A percentile compares a stretch with the other conserved stretches of the same genome.
phyloP scores from a whole-genome alignment of 2,113 vertebrate species.

The Morone saxatilis region DNA sequence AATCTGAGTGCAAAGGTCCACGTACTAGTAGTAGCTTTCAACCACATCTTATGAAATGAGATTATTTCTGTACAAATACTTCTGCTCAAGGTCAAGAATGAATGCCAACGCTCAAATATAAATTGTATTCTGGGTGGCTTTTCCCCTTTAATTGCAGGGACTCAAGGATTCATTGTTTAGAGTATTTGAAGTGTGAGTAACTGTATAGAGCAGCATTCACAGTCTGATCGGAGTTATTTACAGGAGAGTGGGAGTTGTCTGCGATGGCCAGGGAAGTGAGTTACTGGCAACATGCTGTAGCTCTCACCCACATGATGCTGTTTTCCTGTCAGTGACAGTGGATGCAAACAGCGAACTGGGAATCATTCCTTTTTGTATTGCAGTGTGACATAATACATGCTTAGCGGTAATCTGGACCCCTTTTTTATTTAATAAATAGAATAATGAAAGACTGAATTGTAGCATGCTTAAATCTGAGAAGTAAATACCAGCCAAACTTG shows the following conservation, averaged over 20 bases:
- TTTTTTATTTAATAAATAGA: neutral
- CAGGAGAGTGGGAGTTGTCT: slow-evolving; percentile 65
- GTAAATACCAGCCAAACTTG: slow-evolving; percentile 33
- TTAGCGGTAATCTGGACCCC: no score
- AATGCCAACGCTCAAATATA: neutral
- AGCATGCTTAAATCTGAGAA: slow-evolving; percentile 15
- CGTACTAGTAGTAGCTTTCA: neutral
- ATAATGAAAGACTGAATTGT: slow-evolving; percentile 37
- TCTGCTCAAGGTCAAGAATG: neutral
- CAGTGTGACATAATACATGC: no score
- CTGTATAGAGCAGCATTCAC: slow-evolving; percentile 5
- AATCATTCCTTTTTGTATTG: neutral
- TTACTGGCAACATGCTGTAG: slow-evolving; percentile 32
- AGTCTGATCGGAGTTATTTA: slow-evolving; percentile 63
- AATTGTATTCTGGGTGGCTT: neutral
- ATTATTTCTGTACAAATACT: neutral
- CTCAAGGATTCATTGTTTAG: neutral
- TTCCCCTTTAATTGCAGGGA: neutral
- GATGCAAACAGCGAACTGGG: slow-evolving; percentile 2
- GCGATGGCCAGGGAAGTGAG: slow-evolving; percentile 9
- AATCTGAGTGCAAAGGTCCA: neutral
- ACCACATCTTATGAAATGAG: neutral
- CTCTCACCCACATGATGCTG: slow-evolving; percentile 53
- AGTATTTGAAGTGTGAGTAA: slow-evolving; percentile 39
- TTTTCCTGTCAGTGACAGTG: slow-evolving; percentile 9